phyloP scores from a whole-genome alignment of 2,888 invertebrate species.

The Unio pictorum region DNA sequence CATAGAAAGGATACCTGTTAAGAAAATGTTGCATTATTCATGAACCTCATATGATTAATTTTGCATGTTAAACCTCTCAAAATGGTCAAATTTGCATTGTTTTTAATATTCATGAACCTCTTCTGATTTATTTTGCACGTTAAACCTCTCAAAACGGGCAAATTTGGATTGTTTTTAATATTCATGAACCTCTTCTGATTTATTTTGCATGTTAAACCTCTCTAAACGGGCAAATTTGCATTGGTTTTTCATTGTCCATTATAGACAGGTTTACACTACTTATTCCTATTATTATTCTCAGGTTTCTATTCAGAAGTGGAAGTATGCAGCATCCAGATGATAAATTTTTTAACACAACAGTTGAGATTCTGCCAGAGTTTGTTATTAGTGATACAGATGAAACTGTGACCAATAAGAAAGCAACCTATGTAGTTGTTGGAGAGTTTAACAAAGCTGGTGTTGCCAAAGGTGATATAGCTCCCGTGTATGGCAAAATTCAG shows the following conservation, averaged over 20 bases:
- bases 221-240: too few species aligned
- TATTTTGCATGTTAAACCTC: too few species aligned
- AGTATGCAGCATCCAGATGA: conserved; percentile 92
- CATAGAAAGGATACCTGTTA: too few species aligned
- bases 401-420: conserved; percentile 66
- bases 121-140: too few species aligned
- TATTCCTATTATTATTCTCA: conserved; percentile 30
- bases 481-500: conserved; percentile 79
- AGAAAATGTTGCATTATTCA: too few species aligned
- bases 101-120: too few species aligned
- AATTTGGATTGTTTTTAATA: too few species aligned
- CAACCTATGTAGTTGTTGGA: conserved; percentile 81
- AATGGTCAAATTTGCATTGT: too few species aligned
- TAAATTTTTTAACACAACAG: conserved; percentile 87
- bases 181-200: too few species aligned
- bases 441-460: conserved; percentile 87
- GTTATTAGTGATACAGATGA: conserved; percentile 7
- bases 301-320: conserved; percentile 78
- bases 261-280: background rate
- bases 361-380: conserved; percentile 81
- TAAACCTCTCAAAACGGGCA: too few species aligned
- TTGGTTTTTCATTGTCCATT: background rate
- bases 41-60: too few species aligned
- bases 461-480: conserved; percentile 81
- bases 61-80: too few species aligned